Percentiles rank a stretch among this genome's conserved stretches.
Evolutionary conservation across 2,888 invertebrate species (phyloP).

Genomic region (Hydropsyche betteni): DNA sequence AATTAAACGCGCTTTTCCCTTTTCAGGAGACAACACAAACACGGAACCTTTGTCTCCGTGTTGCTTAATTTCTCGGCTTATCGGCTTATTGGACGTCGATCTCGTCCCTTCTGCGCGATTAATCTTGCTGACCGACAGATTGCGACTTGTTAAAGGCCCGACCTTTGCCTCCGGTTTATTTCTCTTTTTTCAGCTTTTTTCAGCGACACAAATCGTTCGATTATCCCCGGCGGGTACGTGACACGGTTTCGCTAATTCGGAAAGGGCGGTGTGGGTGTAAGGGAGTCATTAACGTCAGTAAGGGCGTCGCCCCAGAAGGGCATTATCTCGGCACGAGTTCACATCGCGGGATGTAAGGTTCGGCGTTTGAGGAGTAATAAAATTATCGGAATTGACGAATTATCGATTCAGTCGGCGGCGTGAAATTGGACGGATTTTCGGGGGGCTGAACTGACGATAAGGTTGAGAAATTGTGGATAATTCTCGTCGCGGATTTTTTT

Average conservation of each 20-base stretch:
- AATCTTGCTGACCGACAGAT: constrained; percentile 31
- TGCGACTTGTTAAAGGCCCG: constrained; percentile 28
- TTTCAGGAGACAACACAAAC: too few relatives aligned
- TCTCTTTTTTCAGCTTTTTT: not conserved
- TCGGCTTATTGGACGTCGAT: constrained; percentile 20
- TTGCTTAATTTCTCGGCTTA: constrained; percentile 16
- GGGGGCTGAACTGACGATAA: too few relatives aligned
- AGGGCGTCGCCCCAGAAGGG: not conserved
- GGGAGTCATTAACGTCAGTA: constrained; percentile 27
- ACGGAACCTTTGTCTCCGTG: too few relatives aligned
- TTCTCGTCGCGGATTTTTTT: too few relatives aligned
- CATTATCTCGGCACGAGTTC: constrained; percentile 28
- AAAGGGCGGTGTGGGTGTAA: not conserved
- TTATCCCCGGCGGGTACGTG: constrained; percentile 9
- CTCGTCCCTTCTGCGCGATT: constrained; percentile 24
- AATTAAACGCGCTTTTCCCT: too few relatives aligned
- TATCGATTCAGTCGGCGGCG: too few relatives aligned
- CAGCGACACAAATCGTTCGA: constrained; percentile 24
- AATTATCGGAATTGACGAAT: too few relatives aligned
- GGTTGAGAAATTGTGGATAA: too few relatives aligned
- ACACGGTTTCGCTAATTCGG: constrained; percentile 26
- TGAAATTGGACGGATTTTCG: too few relatives aligned
- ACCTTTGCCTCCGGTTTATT: not conserved
- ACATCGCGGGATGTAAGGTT: not conserved
- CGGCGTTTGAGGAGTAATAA: too few relatives aligned